Evolutionary conservation across 2,797 vertebrate species (phyloP).

Genomic region (Hirundo rustica): DNA sequence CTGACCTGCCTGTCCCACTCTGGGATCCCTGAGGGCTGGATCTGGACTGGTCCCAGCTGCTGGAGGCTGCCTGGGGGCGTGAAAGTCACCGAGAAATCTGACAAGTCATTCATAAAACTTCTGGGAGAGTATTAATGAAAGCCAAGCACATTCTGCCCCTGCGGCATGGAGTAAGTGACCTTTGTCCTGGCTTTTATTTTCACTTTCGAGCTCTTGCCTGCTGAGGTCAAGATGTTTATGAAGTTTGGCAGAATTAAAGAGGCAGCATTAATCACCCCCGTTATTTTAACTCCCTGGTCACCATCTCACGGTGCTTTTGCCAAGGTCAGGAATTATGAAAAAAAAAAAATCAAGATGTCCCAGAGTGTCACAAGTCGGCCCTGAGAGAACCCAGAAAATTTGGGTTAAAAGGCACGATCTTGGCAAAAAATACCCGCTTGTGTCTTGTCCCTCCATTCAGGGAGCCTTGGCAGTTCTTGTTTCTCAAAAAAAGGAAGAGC

Average conservation of each 20-base stretch:
- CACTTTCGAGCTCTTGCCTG: neutral
- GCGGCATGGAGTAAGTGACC: constrained; percentile 2
- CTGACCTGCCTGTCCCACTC: neutral
- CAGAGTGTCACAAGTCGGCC: neutral
- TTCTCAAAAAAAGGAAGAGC: constrained; percentile 57
- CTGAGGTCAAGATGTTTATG: neutral
- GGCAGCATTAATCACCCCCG: neutral
- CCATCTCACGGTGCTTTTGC: neutral
- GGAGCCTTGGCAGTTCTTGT: constrained; percentile 45
- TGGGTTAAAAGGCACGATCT: neutral
- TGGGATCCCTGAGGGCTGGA: neutral
- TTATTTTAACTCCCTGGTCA: neutral
- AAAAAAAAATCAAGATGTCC: neutral
- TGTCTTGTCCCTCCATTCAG: neutral
- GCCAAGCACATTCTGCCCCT: neutral
- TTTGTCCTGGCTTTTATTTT: constrained; percentile 55
- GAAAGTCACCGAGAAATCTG: neutral
- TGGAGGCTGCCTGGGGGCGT: neutral
- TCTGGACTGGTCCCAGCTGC: neutral
- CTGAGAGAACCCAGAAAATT: neutral
- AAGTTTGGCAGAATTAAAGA: neutral
- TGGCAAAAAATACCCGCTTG: neutral
- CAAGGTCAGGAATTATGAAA: neutral
- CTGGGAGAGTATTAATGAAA: constrained; percentile 9
- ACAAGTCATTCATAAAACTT: constrained; percentile 20